phyloP scores from a whole-genome alignment of 1,140 invertebrate species.

The Drosophila triauraria region DNA sequence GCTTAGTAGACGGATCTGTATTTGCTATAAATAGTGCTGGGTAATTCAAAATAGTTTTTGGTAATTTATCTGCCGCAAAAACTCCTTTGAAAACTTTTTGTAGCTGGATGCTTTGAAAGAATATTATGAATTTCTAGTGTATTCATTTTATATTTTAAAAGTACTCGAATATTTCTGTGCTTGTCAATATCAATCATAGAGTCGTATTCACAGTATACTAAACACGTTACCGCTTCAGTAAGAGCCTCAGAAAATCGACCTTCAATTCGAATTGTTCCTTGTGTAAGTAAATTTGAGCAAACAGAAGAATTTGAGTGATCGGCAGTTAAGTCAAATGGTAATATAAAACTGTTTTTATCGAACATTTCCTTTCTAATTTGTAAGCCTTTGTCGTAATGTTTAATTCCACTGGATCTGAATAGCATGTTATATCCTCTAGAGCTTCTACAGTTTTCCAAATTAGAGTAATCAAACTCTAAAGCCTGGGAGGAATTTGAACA shows the following conservation, averaged over 20 bases:
- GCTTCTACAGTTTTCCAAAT: too few relatives aligned
- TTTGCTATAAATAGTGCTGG: not conserved
- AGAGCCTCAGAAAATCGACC: not conserved
- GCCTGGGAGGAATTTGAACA: constrained; percentile 6
- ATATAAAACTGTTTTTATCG: constrained; percentile 11
- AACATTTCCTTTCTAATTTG: constrained; percentile 2
- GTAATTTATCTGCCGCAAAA: not conserved
- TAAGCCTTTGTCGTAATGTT: too few relatives aligned
- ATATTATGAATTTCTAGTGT: not conserved
- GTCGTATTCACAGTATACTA: not conserved
- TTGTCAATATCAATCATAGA: constrained; percentile 6
- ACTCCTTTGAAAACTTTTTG: not conserved
- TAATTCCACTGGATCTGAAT: too few relatives aligned
- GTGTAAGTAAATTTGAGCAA: constrained; percentile 1
- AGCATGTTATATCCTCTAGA: too few relatives aligned
- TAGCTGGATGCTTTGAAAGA: not conserved
- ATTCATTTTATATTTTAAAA: not conserved
- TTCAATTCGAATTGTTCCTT: not conserved
- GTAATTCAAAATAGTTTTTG: not conserved
- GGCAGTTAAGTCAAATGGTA: constrained; percentile 4
- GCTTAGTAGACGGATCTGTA: not conserved
- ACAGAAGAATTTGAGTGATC: constrained; percentile 2
- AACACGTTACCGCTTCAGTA: not conserved
- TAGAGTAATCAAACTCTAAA: constrained; percentile 2
- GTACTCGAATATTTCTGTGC: not conserved